Percentiles rank a stretch among this genome's conserved stretches.
Conservation (phyloP, 2,113 vertebrate genomes). For the Rhinopomastus cyanomelas region DNA sequence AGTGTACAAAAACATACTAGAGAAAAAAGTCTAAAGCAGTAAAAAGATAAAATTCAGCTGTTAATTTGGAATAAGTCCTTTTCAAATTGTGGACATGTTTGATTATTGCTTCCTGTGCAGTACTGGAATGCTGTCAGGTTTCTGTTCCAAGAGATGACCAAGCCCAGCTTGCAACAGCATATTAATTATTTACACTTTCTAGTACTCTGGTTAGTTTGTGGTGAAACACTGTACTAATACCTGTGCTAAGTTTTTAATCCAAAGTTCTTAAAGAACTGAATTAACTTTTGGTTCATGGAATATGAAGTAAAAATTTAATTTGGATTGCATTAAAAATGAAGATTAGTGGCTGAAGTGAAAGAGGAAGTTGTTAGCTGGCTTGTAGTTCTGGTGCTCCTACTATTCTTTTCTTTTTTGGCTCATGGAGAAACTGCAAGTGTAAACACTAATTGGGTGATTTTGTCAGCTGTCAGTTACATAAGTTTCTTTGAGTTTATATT, state of each 20-base stretch:
- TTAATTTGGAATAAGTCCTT: background rate
- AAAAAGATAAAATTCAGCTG: background rate
- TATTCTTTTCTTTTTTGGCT: background rate
- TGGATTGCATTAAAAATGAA: conserved; percentile 38
- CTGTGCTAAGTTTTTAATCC: background rate
- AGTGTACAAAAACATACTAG: background rate
- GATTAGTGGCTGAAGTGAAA: conserved; percentile 2
- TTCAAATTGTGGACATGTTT: background rate
- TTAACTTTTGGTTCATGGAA: background rate
- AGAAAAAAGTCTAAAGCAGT: background rate
- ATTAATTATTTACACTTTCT: conserved; percentile 55
- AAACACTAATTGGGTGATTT: background rate
- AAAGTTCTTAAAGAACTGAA: background rate
- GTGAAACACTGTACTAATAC: conserved; percentile 31
- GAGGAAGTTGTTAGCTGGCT: background rate
- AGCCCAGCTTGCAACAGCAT: background rate
- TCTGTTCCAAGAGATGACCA: background rate
- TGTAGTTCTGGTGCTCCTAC: background rate
- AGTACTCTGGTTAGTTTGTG: background rate
- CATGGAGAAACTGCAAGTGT: background rate
- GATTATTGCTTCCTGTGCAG: background rate
- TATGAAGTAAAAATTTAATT: conserved; percentile 37
- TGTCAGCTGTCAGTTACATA: background rate
- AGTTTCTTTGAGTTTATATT: background rate
- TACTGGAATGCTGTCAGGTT: background rate